These are phyloP conservation scores for Falco columbarius DNA, from an alignment of 2,797 vertebrate species.

Conservation along the genomic window DNA sequence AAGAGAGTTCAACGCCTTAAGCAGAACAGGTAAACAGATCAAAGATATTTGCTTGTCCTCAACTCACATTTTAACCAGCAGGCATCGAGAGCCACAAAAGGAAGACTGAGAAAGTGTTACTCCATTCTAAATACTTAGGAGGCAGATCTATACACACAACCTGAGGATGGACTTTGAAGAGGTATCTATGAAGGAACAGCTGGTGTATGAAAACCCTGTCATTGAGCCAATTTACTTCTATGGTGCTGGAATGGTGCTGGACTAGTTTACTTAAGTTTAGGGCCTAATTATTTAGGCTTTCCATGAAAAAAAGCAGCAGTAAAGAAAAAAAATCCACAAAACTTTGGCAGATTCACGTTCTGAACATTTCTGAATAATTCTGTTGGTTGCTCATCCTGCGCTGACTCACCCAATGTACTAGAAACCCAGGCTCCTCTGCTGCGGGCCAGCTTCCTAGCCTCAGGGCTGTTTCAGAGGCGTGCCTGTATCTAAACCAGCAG, in stretches of 20 bases:
- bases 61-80: background rate
- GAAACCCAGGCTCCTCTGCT: background rate
- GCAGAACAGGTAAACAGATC: background rate
- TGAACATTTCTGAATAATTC: background rate
- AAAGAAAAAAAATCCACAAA: background rate
- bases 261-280: background rate
- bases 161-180: background rate
- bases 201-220: background rate
- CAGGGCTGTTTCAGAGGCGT: background rate
- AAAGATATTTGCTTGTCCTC: background rate
- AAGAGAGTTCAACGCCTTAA: background rate
- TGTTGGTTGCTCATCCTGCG: background rate
- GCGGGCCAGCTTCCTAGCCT: background rate
- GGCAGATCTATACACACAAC: background rate
- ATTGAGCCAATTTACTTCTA: background rate
- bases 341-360: background rate
- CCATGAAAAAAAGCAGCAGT: slow-evolving; percentile 6
- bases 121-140: background rate
- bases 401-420: background rate
- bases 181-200: background rate
- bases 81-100: background rate
- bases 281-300: background rate
- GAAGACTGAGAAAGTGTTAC: background rate
- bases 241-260: background rate
- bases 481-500: background rate